Base-by-base conservation (phyloP, 1,140 invertebrate genomes). In the Eubasilissa regina region DNA sequence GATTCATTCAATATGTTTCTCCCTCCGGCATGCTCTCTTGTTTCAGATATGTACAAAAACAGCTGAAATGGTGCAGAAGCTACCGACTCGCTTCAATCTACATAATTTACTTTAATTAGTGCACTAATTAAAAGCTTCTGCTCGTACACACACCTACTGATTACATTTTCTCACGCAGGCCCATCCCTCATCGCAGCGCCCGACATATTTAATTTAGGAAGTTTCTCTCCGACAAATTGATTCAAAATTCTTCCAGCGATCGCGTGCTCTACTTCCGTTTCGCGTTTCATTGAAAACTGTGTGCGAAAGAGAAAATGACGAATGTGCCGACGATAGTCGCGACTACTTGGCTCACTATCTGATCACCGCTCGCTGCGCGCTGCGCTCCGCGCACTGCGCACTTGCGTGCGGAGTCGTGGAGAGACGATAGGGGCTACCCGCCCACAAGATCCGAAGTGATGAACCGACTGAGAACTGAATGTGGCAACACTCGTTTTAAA, bases 251-350 rank as follows among this genome's bases (percentile, higher is more conserved):
- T 70, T 70, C 43, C 13, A 12, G 15, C n/a, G 13, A 70, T 70
- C 66, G 66, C 66, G 45, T 70, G 66, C 66, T 51, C 47, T 47
- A 19, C 45, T 17, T 70, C 66, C 66, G 66, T 21, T 70, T 21
- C 13, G 64, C 64, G 43, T 45, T 68, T 13, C 47, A 70, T 70
- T 70, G 66, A 70, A 70, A 70, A 51, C 17, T 47, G 66, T 47
- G 21, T 51, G 45, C 47, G 66, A 48, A 47, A 70, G 66, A 70
- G 66, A 70, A 70, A 70, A 70, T 70, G 66, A 70, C 66, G 48
- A 64, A 64, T 70, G 19, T n/a, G n/a, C 15, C 35, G 21, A 43
- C 62, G 35, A 44, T n/a, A 17, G 62, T 44, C 44, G 11, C 60
- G 19, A 66, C 12, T 44, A 66, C 62, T 66, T 44, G 62, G 17